Conservation (phyloP, 2,888 invertebrate genomes). For the Oscheius onirici region DNA sequence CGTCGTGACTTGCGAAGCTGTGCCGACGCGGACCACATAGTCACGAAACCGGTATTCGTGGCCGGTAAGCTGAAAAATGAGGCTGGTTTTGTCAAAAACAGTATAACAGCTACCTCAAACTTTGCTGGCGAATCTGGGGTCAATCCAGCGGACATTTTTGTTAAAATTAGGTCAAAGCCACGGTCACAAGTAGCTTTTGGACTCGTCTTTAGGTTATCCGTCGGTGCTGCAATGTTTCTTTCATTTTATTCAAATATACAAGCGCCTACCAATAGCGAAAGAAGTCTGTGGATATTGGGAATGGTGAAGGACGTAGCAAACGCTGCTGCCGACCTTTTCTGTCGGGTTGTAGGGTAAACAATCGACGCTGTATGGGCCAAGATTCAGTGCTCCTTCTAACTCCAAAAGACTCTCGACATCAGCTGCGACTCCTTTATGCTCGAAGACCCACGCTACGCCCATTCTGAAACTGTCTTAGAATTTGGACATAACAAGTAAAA, state of each 20-base stretch:
- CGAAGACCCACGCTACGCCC: slow-evolving; percentile 59
- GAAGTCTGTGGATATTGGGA: slow-evolving; percentile 64
- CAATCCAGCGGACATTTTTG: slow-evolving; percentile 57
- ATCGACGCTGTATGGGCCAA: slow-evolving; percentile 45
- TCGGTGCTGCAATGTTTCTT: slow-evolving; percentile 46
- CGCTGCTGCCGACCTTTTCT: slow-evolving; percentile 27
- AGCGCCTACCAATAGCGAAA: slow-evolving; percentile 49
- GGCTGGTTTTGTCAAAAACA: background rate
- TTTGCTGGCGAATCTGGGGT: slow-evolving; percentile 40
- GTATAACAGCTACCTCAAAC: slow-evolving; percentile 45
- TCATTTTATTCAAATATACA: background rate
- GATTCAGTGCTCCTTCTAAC: slow-evolving; percentile 23
- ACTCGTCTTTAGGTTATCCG: slow-evolving; percentile 41
- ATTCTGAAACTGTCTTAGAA: slow-evolving; percentile 25
- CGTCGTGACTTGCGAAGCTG: slow-evolving; percentile 53
- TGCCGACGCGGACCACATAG: slow-evolving; percentile 61
- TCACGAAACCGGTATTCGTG: slow-evolving; percentile 58
- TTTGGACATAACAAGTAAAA: background rate
- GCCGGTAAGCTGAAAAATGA: slow-evolving; percentile 44
- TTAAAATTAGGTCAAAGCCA: slow-evolving; percentile 63
- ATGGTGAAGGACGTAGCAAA: slow-evolving; percentile 57
- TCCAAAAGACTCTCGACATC: slow-evolving; percentile 44
- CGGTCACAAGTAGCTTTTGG: slow-evolving; percentile 57
- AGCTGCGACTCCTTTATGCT: slow-evolving; percentile 38
- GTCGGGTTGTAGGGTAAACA: slow-evolving; percentile 45